Conservation (phyloP, 2,888 invertebrate genomes). For the Lepidochrysops patricia region DNA sequence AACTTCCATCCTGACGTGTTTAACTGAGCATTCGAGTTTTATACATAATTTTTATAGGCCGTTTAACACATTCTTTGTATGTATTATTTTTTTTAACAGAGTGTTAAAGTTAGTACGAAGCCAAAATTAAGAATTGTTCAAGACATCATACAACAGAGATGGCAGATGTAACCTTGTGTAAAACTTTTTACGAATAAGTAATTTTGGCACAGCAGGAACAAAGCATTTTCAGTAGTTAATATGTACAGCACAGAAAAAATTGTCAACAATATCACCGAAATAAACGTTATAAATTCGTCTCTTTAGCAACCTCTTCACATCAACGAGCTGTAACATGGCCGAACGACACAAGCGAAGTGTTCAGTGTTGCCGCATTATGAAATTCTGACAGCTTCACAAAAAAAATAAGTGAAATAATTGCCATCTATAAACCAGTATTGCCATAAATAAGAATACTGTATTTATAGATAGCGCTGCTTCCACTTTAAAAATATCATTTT, state of each 20-base stretch:
- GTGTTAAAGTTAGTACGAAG: background rate
- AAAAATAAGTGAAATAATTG: background rate
- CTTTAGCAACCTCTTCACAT: background rate
- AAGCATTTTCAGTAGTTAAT: background rate
- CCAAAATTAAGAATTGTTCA: constrained; percentile 10
- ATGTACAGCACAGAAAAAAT: background rate
- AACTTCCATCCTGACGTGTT: constrained; percentile 27
- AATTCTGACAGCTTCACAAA: background rate
- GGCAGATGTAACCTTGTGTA: constrained; percentile 1
- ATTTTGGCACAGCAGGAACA: background rate
- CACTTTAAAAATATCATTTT: too few species aligned
- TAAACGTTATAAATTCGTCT: constrained; percentile 4
- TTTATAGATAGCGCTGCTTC: background rate
- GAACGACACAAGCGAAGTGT: constrained; percentile 7
- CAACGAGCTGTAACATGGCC: constrained; percentile 12
- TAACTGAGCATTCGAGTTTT: background rate
- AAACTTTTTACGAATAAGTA: constrained; percentile 1
- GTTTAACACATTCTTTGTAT: constrained; percentile 9
- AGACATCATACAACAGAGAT: constrained; percentile 10
- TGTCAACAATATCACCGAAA: background rate
- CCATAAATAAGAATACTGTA: background rate
- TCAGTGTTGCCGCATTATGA: background rate
- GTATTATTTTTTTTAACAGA: background rate
- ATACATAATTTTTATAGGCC: background rate
- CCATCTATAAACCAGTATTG: background rate